Percentiles rank a stretch among this genome's conserved stretches.
phyloP scores from a whole-genome alignment of 2,113 vertebrate species.

The Nibea coibor region DNA sequence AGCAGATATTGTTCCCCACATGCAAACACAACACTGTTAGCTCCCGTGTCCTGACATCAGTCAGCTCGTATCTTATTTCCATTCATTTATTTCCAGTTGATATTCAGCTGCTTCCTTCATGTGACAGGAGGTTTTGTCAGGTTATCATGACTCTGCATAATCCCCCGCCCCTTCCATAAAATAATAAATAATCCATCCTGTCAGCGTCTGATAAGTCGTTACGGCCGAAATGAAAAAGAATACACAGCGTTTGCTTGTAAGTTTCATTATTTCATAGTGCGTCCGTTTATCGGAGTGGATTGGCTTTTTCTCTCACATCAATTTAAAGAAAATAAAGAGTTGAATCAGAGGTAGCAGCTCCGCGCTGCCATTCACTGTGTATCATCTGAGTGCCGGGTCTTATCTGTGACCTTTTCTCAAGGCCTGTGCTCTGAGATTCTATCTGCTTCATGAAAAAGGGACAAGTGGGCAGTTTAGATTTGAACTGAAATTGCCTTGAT shows the following conservation, averaged over 20 bases:
- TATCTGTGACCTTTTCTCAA: slow-evolving; percentile 81
- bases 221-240: slow-evolving; percentile 16
- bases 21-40: not conserved
- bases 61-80: slow-evolving; percentile 23
- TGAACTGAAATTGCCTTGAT: slow-evolving; percentile 80
- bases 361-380: slow-evolving; percentile 47
- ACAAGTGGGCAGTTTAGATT: slow-evolving; percentile 79
- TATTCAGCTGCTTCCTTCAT: slow-evolving; percentile 20
- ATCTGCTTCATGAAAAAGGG: slow-evolving; percentile 74
- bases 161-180: not conserved
- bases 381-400: slow-evolving; percentile 55
- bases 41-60: not conserved
- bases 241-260: not conserved
- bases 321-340: slow-evolving; percentile 26
- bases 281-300: slow-evolving; percentile 22
- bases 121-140: slow-evolving; percentile 2
- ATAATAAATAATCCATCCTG: not conserved
- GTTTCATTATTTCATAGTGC: slow-evolving; percentile 3
- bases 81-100: slow-evolving; percentile 12
- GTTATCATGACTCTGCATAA: slow-evolving; percentile 7
- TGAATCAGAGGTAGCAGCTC: slow-evolving; percentile 38
- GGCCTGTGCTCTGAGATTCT: slow-evolving; percentile 69
- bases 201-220: slow-evolving; percentile 5
- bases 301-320: slow-evolving; percentile 26
- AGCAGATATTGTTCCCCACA: not conserved